Conservation (phyloP, 1,140 invertebrate genomes). For the Neodiprion lecontei region DNA sequence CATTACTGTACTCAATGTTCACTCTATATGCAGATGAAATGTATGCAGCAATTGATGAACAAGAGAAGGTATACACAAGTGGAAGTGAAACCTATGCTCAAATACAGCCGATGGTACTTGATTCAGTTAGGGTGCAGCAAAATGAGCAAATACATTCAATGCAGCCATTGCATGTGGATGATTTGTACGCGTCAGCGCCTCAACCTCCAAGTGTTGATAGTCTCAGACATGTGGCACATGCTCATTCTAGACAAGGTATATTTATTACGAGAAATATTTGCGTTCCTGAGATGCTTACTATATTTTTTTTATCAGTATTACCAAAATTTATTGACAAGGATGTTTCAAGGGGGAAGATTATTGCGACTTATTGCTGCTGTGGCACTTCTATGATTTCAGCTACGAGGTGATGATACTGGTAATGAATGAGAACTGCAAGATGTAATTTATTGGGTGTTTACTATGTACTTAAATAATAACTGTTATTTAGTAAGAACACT, state of each 20-base stretch:
- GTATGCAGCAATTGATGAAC: constrained; percentile 88
- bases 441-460: too few relatives aligned
- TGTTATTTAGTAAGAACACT: too few relatives aligned
- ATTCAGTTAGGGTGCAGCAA: constrained; percentile 57
- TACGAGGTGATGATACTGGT: too few relatives aligned
- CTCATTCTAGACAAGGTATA: constrained; percentile 76
- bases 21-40: constrained; percentile 75
- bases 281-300: not conserved
- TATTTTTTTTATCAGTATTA: constrained; percentile 1
- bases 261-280: not conserved
- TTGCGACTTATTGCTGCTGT: too few relatives aligned
- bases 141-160: constrained; percentile 54
- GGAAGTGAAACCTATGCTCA: constrained; percentile 90
- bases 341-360: too few relatives aligned
- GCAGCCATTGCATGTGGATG: constrained; percentile 38
- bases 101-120: constrained; percentile 72
- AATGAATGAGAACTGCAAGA: too few relatives aligned
- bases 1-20: not conserved
- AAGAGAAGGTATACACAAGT: constrained; percentile 75
- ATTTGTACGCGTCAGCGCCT: constrained; percentile 53
- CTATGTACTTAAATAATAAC: too few relatives aligned
- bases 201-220: constrained; percentile 68
- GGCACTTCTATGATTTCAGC: too few relatives aligned
- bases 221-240: constrained; percentile 67
- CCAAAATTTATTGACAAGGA: not conserved